Evolutionary conservation across 2,888 invertebrate species (phyloP).

Genomic region (Orchesellides sinensis): DNA sequence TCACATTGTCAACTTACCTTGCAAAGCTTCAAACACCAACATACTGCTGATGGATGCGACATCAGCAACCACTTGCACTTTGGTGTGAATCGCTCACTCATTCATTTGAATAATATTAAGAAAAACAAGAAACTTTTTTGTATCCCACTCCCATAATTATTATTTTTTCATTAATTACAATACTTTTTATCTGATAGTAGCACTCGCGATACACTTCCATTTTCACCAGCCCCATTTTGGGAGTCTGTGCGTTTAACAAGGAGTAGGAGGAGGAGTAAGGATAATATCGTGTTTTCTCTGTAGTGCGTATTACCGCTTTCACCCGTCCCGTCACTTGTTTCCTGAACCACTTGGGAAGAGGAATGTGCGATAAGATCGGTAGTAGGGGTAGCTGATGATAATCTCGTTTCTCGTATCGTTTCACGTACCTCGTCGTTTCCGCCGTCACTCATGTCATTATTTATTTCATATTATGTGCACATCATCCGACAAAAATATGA

Average conservation of each 20-base stretch:
- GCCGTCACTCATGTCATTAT: not conserved
- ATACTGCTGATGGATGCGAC: conserved; percentile 75
- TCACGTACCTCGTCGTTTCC: no score
- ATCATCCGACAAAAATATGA: no score
- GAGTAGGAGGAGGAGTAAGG: conserved; percentile 39
- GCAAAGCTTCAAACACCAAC: conserved; percentile 87
- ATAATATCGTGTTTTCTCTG: conserved; percentile 37
- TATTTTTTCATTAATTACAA: no score
- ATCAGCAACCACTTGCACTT: conserved; percentile 74
- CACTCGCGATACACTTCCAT: no score
- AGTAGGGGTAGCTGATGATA: no score
- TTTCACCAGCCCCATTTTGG: conserved; percentile 31
- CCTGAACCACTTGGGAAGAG: no score
- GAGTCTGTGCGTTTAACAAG: conserved; percentile 40
- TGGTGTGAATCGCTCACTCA: conserved; percentile 70
- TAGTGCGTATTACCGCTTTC: not conserved
- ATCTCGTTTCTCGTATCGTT: no score
- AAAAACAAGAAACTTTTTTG: conserved; percentile 39
- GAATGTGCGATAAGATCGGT: no score
- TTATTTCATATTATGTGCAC: not conserved
- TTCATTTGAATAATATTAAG: not conserved
- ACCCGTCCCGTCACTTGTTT: no score
- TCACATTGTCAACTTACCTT: conserved; percentile 87
- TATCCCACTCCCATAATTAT: no score
- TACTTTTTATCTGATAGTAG: not conserved